Conservation (phyloP, 2,113 vertebrate species). For the Cryptomyrus ogoouensis region DNA sequence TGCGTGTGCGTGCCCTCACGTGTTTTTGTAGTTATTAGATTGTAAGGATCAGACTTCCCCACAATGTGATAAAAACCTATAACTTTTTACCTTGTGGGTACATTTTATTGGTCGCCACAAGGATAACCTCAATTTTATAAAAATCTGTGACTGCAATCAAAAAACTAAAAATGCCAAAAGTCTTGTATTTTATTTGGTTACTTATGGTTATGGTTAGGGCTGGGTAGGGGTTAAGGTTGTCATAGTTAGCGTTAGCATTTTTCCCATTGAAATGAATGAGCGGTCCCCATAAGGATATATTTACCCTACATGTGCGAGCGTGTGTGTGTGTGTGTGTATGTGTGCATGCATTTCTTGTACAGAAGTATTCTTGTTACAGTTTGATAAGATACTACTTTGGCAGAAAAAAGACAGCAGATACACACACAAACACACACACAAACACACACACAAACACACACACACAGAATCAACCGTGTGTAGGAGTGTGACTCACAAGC, state of each 20-base stretch:
- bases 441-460: neutral
- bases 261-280: no score
- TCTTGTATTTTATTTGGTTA: no score
- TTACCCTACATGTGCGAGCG: no score
- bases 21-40: neutral
- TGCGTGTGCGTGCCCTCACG: neutral
- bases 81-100: neutral
- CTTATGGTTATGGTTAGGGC: no score
- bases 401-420: neutral
- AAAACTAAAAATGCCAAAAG: no score
- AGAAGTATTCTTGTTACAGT: neutral
- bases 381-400: neutral
- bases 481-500: conserved; percentile 3
- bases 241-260: no score
- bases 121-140: neutral
- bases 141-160: neutral
- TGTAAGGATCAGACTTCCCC: neutral
- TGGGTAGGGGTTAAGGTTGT: no score
- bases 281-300: no score
- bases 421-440: neutral
- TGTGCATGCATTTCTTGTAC: neutral
- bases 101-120: neutral
- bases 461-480: neutral
- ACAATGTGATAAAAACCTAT: neutral
- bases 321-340: neutral